These are phyloP conservation scores for Habropoda laboriosa DNA, from an alignment of 1,140 invertebrate species.

Conservation along the genomic window DNA sequence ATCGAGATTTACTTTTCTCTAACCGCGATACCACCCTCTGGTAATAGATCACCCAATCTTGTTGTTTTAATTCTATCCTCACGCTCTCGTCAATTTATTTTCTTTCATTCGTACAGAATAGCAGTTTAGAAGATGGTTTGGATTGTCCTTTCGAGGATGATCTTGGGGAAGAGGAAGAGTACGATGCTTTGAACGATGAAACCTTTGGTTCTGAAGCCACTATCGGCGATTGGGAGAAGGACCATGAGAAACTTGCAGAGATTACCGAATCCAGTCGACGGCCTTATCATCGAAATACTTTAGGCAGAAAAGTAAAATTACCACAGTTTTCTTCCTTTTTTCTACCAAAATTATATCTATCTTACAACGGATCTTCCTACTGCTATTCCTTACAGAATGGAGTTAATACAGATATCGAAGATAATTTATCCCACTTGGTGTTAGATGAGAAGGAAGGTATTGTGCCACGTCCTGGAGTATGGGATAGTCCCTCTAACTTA, in stretches of 20 bases:
- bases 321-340: not conserved
- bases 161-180: conserved; percentile 90
- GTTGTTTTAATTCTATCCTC: not conserved
- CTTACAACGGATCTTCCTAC: too few relatives aligned
- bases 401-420: conserved; percentile 74
- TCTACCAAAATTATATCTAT: not conserved
- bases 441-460: conserved; percentile 83
- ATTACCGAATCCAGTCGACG: conserved; percentile 82
- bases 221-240: conserved; percentile 88
- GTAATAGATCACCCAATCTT: not conserved
- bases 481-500: conserved; percentile 78
- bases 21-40: not conserved
- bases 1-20: not conserved
- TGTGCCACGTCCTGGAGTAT: conserved; percentile 80
- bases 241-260: conserved; percentile 86
- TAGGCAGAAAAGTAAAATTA: conserved; percentile 62
- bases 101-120: conserved; percentile 52
- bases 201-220: conserved; percentile 90
- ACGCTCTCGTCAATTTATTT: conserved; percentile 10
- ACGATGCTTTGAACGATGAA: conserved; percentile 94
- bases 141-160: conserved; percentile 82
- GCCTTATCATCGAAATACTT: conserved; percentile 72
- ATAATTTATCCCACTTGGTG: conserved; percentile 83
- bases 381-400: conserved; percentile 80
- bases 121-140: conserved; percentile 73